Evolutionary conservation across 92 coral and sea anemone genomes (phyloP).

Genomic region (Micromussa lordhowensis): DNA sequence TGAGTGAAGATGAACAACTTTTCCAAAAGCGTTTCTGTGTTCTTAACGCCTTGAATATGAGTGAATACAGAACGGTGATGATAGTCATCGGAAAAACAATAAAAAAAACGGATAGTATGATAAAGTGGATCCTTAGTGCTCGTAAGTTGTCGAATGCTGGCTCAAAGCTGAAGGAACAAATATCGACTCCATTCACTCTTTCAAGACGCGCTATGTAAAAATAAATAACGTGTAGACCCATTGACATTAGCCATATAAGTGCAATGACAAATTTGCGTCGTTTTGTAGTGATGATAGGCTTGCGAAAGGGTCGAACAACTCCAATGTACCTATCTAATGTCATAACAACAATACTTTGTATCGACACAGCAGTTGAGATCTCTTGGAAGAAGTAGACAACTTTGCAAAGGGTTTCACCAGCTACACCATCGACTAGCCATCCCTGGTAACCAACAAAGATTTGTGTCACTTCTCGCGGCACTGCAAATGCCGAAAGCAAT

Average conservation of each 20-base stretch:
- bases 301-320: conserved; percentile 39
- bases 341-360: conserved; percentile 40
- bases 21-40: not conserved
- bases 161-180: conserved; percentile 42
- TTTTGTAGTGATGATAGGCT: conserved; percentile 26
- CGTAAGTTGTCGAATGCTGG: conserved; percentile 1
- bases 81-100: conserved; percentile 19
- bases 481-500: conserved; percentile 17
- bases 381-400: conserved; percentile 35
- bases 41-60: not conserved
- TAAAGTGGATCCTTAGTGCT: not conserved
- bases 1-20: not conserved
- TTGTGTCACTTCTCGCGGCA: conserved; percentile 42
- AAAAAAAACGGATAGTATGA: conserved; percentile 2
- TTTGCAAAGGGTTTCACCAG: conserved; percentile 56
- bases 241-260: conserved; percentile 45
- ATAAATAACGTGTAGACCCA: conserved; percentile 11
- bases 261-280: conserved; percentile 32
- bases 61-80: conserved; percentile 7
- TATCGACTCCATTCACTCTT: not conserved
- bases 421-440: conserved; percentile 48
- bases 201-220: conserved; percentile 37
- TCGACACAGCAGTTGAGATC: conserved; percentile 42
- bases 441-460: conserved; percentile 10
- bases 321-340: conserved; percentile 55